phyloP scores from a whole-genome alignment of 2,797 vertebrate species.

The Leptoclinus maculatus region DNA sequence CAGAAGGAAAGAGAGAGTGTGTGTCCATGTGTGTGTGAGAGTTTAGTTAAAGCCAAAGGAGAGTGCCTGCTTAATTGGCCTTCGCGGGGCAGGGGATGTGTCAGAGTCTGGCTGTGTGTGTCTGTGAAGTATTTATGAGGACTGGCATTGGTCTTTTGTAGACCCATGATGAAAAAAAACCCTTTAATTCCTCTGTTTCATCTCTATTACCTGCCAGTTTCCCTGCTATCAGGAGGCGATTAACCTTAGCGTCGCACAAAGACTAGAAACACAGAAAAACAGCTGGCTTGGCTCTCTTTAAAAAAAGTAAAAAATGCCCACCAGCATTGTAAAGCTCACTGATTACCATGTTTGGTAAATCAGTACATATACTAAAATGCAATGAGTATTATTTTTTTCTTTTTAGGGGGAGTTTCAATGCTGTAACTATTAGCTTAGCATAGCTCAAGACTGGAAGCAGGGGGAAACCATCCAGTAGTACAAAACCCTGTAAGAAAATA shows the following conservation, averaged over 20 bases:
- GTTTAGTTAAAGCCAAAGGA: slow-evolving; percentile 54
- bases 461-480: too few species aligned
- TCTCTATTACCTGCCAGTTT: slow-evolving; percentile 6
- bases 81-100: slow-evolving; percentile 11
- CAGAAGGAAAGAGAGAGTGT: neutral
- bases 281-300: neutral
- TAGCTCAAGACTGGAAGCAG: too few species aligned
- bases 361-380: neutral
- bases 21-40: neutral
- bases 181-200: neutral
- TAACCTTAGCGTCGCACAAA: neutral
- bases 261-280: neutral
- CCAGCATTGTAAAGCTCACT: neutral
- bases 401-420: too few species aligned
- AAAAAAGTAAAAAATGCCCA: neutral
- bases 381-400: neutral
- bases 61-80: slow-evolving; percentile 58
- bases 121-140: slow-evolving; percentile 19
- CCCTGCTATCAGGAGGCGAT: neutral
- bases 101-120: neutral
- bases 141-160: slow-evolving; percentile 25
- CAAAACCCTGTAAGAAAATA: too few species aligned
- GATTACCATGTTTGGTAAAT: neutral
- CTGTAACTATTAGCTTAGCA: neutral
- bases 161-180: slow-evolving; percentile 3